Evolutionary conservation across 2,888 invertebrate genomes (phyloP).

Genomic region (Drosophila setosimentum): DNA sequence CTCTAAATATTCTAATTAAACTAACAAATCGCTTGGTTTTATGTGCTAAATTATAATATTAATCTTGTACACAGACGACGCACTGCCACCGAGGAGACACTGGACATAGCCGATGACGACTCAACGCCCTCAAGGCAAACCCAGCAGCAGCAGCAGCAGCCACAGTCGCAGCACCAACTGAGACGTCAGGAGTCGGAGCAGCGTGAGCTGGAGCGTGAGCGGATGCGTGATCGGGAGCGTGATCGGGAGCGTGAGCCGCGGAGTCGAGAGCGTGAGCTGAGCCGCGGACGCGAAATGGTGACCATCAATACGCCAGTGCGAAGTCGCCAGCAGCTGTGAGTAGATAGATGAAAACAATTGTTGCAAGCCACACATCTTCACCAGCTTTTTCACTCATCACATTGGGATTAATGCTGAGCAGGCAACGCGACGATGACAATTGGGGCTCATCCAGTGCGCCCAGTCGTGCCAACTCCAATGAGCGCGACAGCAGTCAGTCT

Average conservation of each 20-base stretch:
- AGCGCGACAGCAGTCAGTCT: slow-evolving; percentile 79
- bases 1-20: too few relatives aligned
- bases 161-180: slow-evolving; percentile 43
- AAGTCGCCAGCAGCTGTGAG: slow-evolving; percentile 78
- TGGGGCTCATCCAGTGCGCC: slow-evolving; percentile 81
- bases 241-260: slow-evolving; percentile 63
- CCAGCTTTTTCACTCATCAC: slow-evolving; percentile 39
- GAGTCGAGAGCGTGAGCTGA: slow-evolving; percentile 72
- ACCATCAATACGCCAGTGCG: slow-evolving; percentile 71
- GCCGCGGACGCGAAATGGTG: slow-evolving; percentile 72
- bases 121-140: slow-evolving; percentile 58
- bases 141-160: slow-evolving; percentile 48
- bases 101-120: slow-evolving; percentile 77
- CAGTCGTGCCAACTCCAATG: slow-evolving; percentile 80
- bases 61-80: slow-evolving; percentile 63
- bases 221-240: slow-evolving; percentile 43
- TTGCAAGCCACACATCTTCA: slow-evolving; percentile 16
- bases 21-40: too few relatives aligned
- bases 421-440: slow-evolving; percentile 77
- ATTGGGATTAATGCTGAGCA: slow-evolving; percentile 39
- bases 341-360: slow-evolving; percentile 17
- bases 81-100: slow-evolving; percentile 81
- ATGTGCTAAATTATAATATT: background rate
- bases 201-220: slow-evolving; percentile 54
- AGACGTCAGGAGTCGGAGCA: slow-evolving; percentile 57